Base-by-base conservation (phyloP, 2,113 vertebrate genomes). In the Gadus macrocephalus region DNA sequence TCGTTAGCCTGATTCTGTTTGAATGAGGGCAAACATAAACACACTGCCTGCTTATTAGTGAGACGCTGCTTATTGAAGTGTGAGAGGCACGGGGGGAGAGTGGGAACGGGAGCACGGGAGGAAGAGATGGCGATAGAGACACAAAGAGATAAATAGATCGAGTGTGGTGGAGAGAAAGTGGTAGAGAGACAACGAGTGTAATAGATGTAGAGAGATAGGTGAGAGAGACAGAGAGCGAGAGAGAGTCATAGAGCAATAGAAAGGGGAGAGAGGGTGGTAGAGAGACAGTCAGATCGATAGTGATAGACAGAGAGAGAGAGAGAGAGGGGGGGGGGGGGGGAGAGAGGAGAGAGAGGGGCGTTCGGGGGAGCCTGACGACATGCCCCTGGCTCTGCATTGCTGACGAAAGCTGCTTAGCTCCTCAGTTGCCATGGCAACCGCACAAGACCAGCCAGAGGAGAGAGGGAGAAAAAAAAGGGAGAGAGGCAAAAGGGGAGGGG, bases 401-500 rank as follows among this genome's bases (percentile, higher is more conserved):
- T 94, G 93, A 94, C 94, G 93, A 92, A 92, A 94, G 93, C 93
- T 74, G 93, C 93, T 93, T 85, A 93, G 81, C 89, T 87, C 89
- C 92, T 87, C 91, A 88, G 95, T 98, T 95, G 91, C 95, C 91
- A 96, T 95, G 95, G 95, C 84, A 93, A 97, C 92, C 88, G 67
- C 89, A 49, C 89, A 77, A 84, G 92, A 80, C 92, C 92, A 87
- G 91, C 86, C 89, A 92, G 88, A 89, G 86, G 86, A 83, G 93
- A 91, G 77, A 88, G 93, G 59, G 22, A 20, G n/a, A 61, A 22
- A 61, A 20, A 60, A 20, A 92, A 88, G 89, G 86, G 86, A 83
- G 93, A 91, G 77, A 88, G 93, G 91, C 86, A 87, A 89, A 86
- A 91, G 88, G 82, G 92, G 89, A 88, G 85, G 90, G 85, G 94